A percentile compares a stretch with the other conserved stretches of the same genome.
Conservation (phyloP, 2,797 vertebrate species). For the Halcyon leucocephala region DNA sequence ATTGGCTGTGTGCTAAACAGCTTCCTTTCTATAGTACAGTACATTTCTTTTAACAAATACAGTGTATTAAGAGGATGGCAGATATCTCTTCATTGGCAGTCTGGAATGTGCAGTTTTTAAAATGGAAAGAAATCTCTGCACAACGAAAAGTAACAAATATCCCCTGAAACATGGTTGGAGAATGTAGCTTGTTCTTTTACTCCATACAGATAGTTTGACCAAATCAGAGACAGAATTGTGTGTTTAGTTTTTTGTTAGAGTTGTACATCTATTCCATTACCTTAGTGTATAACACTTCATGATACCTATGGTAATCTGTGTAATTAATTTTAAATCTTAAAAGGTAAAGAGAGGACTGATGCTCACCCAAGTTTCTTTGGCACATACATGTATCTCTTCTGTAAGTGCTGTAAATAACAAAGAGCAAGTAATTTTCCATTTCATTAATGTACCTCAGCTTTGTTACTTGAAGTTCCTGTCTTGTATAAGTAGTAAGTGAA, state of each 20-base stretch:
- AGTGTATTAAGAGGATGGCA: neutral
- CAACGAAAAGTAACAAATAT: neutral
- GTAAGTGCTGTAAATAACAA: constrained; percentile 12
- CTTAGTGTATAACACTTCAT: neutral
- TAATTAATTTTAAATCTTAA: neutral
- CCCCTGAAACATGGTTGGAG: neutral
- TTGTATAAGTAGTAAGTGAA: constrained; percentile 18
- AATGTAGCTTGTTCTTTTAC: neutral
- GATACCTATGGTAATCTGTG: neutral
- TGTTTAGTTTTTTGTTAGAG: neutral
- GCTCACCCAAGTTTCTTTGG: neutral
- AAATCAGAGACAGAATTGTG: neutral
- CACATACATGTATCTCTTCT: neutral
- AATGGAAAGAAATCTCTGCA: neutral
- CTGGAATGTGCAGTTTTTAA: neutral
- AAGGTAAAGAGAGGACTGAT: neutral
- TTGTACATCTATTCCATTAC: neutral
- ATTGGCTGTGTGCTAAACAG: neutral
- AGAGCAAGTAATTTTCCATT: neutral
- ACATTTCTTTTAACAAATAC: neutral
- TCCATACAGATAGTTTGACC: neutral
- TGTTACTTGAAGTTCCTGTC: constrained; percentile 45
- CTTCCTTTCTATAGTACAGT: neutral
- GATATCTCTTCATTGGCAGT: neutral
- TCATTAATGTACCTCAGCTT: constrained; percentile 24